Conservation (phyloP, 2,113 vertebrate genomes). For the Syngnathus scovelli region DNA sequence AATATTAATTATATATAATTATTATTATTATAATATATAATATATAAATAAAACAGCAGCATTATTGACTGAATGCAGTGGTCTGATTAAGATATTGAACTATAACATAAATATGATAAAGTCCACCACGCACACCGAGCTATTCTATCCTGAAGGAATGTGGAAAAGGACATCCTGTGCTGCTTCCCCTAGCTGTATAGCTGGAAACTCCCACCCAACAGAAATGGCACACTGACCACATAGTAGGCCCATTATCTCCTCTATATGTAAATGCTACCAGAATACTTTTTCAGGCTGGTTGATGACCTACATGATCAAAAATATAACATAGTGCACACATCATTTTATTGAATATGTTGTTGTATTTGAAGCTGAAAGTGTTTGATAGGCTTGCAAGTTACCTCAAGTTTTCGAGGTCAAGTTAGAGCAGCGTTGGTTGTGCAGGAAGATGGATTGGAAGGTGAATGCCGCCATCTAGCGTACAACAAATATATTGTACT, state of each 20-base stretch:
- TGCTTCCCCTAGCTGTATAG: constrained; percentile 61
- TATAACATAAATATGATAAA: background rate
- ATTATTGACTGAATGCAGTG: too few relatives aligned
- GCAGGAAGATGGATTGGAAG: constrained; percentile 2
- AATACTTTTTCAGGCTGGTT: background rate
- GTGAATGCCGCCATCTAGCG: constrained; percentile 30
- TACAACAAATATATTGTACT: background rate
- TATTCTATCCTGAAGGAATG: constrained; percentile 47
- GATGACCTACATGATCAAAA: background rate
- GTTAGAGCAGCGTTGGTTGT: background rate
- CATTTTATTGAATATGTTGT: background rate
- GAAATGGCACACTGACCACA: constrained; percentile 36
- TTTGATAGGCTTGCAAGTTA: background rate
- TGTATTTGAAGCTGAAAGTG: background rate
- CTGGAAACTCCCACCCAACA: constrained; percentile 68
- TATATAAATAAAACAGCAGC: too few relatives aligned
- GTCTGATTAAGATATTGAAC: too few relatives aligned
- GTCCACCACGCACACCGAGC: background rate
- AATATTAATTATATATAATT: too few relatives aligned
- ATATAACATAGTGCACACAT: background rate
- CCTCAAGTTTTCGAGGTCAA: background rate
- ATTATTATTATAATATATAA: too few relatives aligned
- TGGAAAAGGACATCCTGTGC: constrained; percentile 66
- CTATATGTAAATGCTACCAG: background rate
- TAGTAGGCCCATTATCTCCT: background rate